Percentiles rank a stretch among this genome's conserved stretches.
Evolutionary conservation across 30 jellyfish, hydroid and myxozoan species (phyloP).

Genomic region (Rhopilema esculentum): DNA sequence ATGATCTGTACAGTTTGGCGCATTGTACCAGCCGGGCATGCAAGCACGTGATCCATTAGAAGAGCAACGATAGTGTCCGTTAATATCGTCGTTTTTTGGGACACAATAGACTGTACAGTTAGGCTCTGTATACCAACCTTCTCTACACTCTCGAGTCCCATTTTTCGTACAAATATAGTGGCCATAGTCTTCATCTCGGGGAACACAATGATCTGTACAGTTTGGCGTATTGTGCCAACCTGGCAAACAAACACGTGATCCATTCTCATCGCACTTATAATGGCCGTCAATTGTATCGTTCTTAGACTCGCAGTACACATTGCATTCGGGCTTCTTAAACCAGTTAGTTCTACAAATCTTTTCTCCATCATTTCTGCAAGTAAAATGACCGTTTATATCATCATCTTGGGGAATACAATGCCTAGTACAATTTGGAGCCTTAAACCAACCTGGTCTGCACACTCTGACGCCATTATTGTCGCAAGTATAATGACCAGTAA

Average conservation of each 20-base stretch:
- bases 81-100: slow-evolving; percentile 42
- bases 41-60: slow-evolving; percentile 42
- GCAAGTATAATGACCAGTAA: slow-evolving; percentile 57
- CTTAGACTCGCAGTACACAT: slow-evolving; percentile 25
- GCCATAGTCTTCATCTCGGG: slow-evolving; percentile 41
- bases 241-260: slow-evolving; percentile 36
- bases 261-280: slow-evolving; percentile 38
- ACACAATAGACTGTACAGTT: slow-evolving; percentile 49
- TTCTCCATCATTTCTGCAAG: slow-evolving; percentile 39
- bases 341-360: slow-evolving; percentile 23
- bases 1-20: slow-evolving; percentile 25
- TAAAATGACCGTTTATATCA: slow-evolving; percentile 46
- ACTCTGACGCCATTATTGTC: slow-evolving; percentile 45
- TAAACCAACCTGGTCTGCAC: slow-evolving; percentile 48
- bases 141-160: slow-evolving; percentile 27
- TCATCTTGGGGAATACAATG: slow-evolving; percentile 56
- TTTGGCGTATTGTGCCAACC: slow-evolving; percentile 21
- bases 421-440: slow-evolving; percentile 45
- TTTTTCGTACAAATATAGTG: slow-evolving; percentile 40
- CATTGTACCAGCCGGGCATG: slow-evolving; percentile 41
- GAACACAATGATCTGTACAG: slow-evolving; percentile 38
- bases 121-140: slow-evolving; percentile 32
- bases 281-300: slow-evolving; percentile 35
- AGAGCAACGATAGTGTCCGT: slow-evolving; percentile 50
- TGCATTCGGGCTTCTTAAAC: slow-evolving; percentile 48